phyloP scores from a whole-genome alignment of 2,113 vertebrate species.

The Thermophis baileyi region DNA sequence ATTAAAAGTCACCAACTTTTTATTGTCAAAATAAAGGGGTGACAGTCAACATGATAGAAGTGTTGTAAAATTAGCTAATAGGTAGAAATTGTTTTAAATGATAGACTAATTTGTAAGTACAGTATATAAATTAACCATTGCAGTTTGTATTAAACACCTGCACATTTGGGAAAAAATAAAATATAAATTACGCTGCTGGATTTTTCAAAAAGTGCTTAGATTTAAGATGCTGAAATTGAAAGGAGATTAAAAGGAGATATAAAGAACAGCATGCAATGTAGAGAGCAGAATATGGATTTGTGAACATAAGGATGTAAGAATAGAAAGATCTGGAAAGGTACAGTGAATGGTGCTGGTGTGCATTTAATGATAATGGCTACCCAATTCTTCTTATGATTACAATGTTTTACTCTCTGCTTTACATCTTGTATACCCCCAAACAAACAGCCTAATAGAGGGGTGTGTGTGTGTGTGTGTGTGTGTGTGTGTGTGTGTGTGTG shows the following conservation, averaged over 20 bases:
- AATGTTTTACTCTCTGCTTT: neutral
- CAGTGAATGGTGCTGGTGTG: neutral
- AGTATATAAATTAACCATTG: neutral
- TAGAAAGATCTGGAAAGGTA: neutral
- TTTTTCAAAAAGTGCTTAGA: neutral
- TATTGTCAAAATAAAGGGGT: constrained; percentile 13
- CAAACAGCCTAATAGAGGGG: neutral
- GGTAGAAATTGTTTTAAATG: constrained; percentile 22
- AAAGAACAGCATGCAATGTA: neutral
- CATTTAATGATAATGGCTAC: neutral
- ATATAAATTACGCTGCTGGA: neutral
- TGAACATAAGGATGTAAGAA: neutral
- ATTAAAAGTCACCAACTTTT: neutral
- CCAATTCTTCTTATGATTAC: neutral
- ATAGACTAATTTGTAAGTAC: constrained; percentile 7
- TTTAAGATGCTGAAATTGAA: neutral
- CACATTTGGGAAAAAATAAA: neutral
- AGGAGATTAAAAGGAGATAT: neutral
- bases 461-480: too few species aligned
- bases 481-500: neutral
- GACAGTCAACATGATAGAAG: constrained; percentile 16
- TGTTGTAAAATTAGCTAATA: neutral
- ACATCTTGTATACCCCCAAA: neutral
- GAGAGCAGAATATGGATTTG: neutral
- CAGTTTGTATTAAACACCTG: neutral